These are phyloP conservation scores for Alentia gelatinosa DNA, from an alignment of 2,888 invertebrate genomes.

Conservation along the genomic window DNA sequence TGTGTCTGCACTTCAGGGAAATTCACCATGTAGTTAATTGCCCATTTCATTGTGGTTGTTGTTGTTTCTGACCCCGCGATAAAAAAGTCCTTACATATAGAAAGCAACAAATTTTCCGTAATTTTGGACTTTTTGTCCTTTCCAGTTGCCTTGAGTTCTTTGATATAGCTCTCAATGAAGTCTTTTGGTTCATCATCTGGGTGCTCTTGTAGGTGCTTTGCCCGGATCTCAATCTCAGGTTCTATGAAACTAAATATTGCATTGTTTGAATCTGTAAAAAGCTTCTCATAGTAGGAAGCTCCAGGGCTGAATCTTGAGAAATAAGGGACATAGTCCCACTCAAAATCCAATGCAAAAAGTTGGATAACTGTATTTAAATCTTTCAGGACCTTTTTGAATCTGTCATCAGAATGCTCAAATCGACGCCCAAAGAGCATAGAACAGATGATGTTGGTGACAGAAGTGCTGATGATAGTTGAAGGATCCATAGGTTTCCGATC, in stretches of 20 bases:
- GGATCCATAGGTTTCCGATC: background rate
- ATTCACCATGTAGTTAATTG: background rate
- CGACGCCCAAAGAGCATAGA: slow-evolving; percentile 27
- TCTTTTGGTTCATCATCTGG: slow-evolving; percentile 19
- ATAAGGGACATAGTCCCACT: slow-evolving; percentile 3
- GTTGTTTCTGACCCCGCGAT: slow-evolving; percentile 31
- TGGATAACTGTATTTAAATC: background rate
- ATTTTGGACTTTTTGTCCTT: background rate
- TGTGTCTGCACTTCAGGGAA: slow-evolving; percentile 4
- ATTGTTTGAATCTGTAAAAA: background rate
- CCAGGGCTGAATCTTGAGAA: background rate
- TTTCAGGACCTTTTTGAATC: background rate
- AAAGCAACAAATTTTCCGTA: background rate
- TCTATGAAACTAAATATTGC: background rate
- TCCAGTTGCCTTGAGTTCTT: background rate
- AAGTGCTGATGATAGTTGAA: background rate
- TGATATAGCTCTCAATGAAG: slow-evolving; percentile 18
- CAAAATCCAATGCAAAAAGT: background rate
- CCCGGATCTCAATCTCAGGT: background rate
- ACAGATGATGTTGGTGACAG: slow-evolving; percentile 47
- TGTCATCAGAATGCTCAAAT: background rate
- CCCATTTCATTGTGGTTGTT: slow-evolving; percentile 27
- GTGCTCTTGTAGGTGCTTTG: background rate
- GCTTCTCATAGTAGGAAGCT: background rate
- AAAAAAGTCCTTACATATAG: background rate